Evolutionary conservation across 1,140 invertebrate genomes (phyloP).

Genomic region (fruit fly (Drosophila melanogaster)): Release_6_plus_ISO1_MT NT_037436.4:20779001-20779500

Average conservation of each 20-base stretch:
- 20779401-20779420: slow-evolving; percentile 86
- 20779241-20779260: slow-evolving; percentile 75
- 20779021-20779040: slow-evolving; percentile 69
- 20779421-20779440: neutral
- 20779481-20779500: slow-evolving; percentile 11
- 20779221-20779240: slow-evolving; percentile 86
- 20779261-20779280: slow-evolving; percentile 71
- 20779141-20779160: slow-evolving; percentile 88
- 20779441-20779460: neutral
- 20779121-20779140: slow-evolving; percentile 94
- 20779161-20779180: slow-evolving; percentile 92
- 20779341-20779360: slow-evolving; percentile 88
- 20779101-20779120: slow-evolving; percentile 93
- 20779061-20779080: slow-evolving; percentile 52
- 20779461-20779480: neutral
- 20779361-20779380: slow-evolving; percentile 89
- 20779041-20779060: slow-evolving; percentile 54
- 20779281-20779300: slow-evolving; percentile 79
- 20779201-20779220: slow-evolving; percentile 91
- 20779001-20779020: slow-evolving; percentile 26
- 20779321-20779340: slow-evolving; percentile 85
- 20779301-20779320: slow-evolving; percentile 76
- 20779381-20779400: slow-evolving; percentile 90
- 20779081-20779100: slow-evolving; percentile 42
- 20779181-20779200: slow-evolving; percentile 92